A percentile compares a stretch with the other conserved stretches of the same genome.
Evolutionary conservation across 2,113 vertebrate genomes (phyloP).

Genomic region (Cavia porcellus): DNA sequence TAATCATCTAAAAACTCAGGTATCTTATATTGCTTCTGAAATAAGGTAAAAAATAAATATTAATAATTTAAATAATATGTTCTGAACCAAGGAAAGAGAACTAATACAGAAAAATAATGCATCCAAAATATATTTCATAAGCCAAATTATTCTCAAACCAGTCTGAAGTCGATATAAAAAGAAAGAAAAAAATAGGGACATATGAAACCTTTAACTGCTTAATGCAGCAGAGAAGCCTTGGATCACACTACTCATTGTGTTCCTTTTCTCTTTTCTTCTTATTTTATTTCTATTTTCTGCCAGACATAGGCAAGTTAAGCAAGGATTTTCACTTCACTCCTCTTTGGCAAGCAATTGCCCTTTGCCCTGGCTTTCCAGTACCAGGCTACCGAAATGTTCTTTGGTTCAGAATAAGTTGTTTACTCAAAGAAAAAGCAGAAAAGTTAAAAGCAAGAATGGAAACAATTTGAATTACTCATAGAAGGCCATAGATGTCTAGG

Average conservation of each 20-base stretch:
- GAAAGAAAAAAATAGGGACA: neutral
- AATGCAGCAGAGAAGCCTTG: neutral
- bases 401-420: neutral
- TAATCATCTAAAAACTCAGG: neutral
- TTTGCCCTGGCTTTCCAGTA: constrained; percentile 65
- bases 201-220: neutral
- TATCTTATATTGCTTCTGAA: constrained; percentile 57
- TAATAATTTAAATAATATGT: constrained; percentile 14
- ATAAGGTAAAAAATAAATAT: constrained; percentile 46
- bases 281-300: constrained; percentile 72
- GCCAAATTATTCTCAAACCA: constrained; percentile 22
- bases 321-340: constrained; percentile 58
- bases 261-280: constrained; percentile 34
- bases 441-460: constrained; percentile 54
- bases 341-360: constrained; percentile 64
- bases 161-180: constrained; percentile 26
- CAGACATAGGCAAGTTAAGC: constrained; percentile 18
- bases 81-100: constrained; percentile 22
- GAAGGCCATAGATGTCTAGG: neutral
- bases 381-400: neutral
- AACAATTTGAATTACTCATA: constrained; percentile 47
- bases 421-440: constrained; percentile 59
- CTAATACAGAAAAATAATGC: neutral
- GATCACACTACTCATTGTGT: constrained; percentile 36
- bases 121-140: constrained; percentile 38